A percentile compares a stretch with the other conserved stretches of the same genome.
These are phyloP conservation scores for Solea solea DNA, from an alignment of 2,113 vertebrate genomes.

Conservation along the genomic window DNA sequence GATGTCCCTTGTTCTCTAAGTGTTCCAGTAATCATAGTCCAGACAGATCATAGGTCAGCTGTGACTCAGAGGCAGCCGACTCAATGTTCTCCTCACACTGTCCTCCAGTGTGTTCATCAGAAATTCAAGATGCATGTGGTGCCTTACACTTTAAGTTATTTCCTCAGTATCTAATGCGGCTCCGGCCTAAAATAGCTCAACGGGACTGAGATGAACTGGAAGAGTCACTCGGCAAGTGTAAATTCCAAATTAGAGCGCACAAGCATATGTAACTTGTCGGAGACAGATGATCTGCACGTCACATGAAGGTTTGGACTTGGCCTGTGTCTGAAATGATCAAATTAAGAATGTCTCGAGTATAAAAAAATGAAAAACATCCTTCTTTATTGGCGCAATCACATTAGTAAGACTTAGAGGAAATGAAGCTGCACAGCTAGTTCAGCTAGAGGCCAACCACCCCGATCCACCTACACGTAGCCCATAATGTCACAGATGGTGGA, in stretches of 20 bases:
- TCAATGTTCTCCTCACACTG: slow-evolving; percentile 24
- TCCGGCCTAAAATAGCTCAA: slow-evolving; percentile 54
- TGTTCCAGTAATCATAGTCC: slow-evolving; percentile 39
- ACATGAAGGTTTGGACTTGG: not conserved
- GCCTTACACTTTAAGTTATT: slow-evolving; percentile 24
- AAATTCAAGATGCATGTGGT: slow-evolving; percentile 29
- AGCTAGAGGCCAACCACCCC: slow-evolving; percentile 61
- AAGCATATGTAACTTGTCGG: slow-evolving; percentile 10
- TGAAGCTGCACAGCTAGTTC: slow-evolving; percentile 54
- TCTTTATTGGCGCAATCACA: slow-evolving; percentile 30
- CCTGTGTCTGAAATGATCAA: slow-evolving; percentile 21
- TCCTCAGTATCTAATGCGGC: slow-evolving; percentile 27
- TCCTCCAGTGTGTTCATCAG: slow-evolving; percentile 39
- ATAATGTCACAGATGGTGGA: slow-evolving; percentile 69
- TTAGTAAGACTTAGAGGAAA: slow-evolving; percentile 48
- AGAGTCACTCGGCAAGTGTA: slow-evolving; percentile 13
- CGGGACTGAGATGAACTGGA: slow-evolving; percentile 59
- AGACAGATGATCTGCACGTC: slow-evolving; percentile 15
- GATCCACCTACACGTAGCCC: slow-evolving; percentile 56
- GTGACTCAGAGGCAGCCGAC: slow-evolving; percentile 47
- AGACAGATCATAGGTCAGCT: slow-evolving; percentile 46
- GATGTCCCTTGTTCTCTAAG: slow-evolving; percentile 21
- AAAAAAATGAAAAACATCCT: not conserved
- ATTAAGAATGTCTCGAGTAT: slow-evolving; percentile 17
- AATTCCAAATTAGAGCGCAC: slow-evolving; percentile 29